phyloP scores from a whole-genome alignment of 2,113 vertebrate species.

The Alethe castanea region DNA sequence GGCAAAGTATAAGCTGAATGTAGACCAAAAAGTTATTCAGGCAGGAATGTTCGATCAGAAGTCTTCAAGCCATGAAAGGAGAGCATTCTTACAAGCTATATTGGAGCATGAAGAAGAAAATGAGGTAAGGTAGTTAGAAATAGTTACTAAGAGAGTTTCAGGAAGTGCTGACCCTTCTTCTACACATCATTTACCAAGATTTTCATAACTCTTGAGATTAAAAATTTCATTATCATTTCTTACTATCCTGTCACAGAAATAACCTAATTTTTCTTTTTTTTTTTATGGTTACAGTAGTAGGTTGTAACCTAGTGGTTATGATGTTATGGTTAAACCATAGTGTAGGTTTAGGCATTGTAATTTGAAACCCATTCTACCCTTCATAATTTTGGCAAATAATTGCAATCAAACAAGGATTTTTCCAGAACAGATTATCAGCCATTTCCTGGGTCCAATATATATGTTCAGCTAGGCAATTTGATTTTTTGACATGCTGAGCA shows the following conservation, averaged over 20 bases:
- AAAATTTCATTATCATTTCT: background rate
- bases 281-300: background rate
- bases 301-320: background rate
- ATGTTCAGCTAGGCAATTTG: background rate
- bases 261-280: background rate
- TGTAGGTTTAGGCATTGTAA: background rate
- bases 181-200: background rate
- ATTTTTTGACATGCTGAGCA: background rate
- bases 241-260: background rate
- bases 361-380: background rate
- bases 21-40: constrained; percentile 91
- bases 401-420: background rate
- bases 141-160: background rate
- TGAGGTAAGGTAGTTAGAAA: constrained; percentile 71
- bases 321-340: background rate
- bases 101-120: constrained; percentile 89
- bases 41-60: constrained; percentile 93
- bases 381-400: background rate
- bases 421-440: background rate
- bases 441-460: background rate
- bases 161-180: background rate
- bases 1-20: constrained; percentile 88
- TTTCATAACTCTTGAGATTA: background rate
- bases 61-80: constrained; percentile 86
- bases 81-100: constrained; percentile 87